These are phyloP conservation scores for Nasonia oneida DNA, from an alignment of 2,888 invertebrate genomes.

Conservation along the genomic window DNA sequence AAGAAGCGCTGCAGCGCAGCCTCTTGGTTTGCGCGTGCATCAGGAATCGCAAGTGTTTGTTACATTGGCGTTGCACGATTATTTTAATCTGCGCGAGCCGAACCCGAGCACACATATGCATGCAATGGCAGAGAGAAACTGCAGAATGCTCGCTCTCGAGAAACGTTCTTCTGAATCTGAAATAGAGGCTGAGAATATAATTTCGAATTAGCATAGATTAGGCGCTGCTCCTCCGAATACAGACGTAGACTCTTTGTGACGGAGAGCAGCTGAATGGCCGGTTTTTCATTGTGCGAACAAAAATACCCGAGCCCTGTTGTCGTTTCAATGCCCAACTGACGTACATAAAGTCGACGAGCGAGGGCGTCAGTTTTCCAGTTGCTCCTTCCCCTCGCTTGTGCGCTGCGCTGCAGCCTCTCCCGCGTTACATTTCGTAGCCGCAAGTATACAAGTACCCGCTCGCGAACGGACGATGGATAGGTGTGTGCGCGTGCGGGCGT, in stretches of 20 bases:
- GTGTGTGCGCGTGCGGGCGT: slow-evolving; percentile 18
- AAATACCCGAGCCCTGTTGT: slow-evolving; percentile 29
- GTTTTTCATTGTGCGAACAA: slow-evolving; percentile 17
- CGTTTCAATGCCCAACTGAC: slow-evolving; percentile 33
- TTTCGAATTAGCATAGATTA: not conserved
- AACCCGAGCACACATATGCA: too few relatives aligned
- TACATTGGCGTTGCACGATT: too few relatives aligned
- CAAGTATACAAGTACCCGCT: not conserved
- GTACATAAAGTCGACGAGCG: slow-evolving; percentile 15
- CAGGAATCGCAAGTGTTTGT: too few relatives aligned
- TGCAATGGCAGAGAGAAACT: too few relatives aligned
- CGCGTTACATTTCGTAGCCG: not conserved
- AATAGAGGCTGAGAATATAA: not conserved
- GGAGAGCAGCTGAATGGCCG: not conserved
- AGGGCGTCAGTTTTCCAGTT: slow-evolving; percentile 21
- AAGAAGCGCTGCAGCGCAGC: too few relatives aligned
- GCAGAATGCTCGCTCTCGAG: too few relatives aligned
- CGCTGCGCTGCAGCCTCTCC: not conserved
- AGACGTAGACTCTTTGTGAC: not conserved
- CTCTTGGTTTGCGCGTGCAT: too few relatives aligned
- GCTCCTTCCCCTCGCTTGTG: not conserved
- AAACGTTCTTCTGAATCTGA: not conserved
- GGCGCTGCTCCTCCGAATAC: not conserved
- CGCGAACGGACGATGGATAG: not conserved
- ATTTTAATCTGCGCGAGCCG: too few relatives aligned